phyloP scores from a whole-genome alignment of 2,113 vertebrate species.

The Aphelocoma coerulescens region DNA sequence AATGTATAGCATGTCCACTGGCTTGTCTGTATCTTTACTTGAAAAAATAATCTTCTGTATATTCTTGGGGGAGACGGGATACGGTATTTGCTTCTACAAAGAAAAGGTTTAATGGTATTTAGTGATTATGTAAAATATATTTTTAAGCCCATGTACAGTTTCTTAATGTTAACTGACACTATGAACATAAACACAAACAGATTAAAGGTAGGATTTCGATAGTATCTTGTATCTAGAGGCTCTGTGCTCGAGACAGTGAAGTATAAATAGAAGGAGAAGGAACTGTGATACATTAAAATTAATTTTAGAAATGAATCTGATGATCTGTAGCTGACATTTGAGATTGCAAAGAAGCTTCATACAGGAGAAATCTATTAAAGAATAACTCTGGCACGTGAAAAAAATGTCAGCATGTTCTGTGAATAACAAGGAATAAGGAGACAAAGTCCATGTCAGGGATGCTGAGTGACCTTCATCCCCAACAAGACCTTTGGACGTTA shows the following conservation, averaged over 20 bases:
- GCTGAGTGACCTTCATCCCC: background rate
- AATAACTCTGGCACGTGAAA: background rate
- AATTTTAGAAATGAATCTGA: background rate
- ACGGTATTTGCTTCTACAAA: background rate
- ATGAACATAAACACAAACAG: background rate
- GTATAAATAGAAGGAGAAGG: background rate
- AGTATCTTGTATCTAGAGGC: background rate
- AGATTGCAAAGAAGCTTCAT: background rate
- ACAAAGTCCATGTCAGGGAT: background rate
- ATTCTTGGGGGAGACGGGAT: background rate
- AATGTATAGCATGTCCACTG: background rate
- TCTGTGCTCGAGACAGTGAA: background rate
- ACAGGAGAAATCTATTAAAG: background rate
- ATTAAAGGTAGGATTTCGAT: background rate
- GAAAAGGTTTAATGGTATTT: background rate
- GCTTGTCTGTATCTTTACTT: background rate
- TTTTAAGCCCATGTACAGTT: background rate
- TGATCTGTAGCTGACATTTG: background rate
- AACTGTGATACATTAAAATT: background rate
- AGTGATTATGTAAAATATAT: background rate
- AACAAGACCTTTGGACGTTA: background rate
- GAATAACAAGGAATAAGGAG: background rate
- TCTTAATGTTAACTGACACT: background rate
- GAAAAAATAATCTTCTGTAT: background rate
- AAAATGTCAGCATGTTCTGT: background rate